Conservation (phyloP, 37 sponge, comb jelly and placozoan genomes). For the Spongilla lacustris region DNA sequence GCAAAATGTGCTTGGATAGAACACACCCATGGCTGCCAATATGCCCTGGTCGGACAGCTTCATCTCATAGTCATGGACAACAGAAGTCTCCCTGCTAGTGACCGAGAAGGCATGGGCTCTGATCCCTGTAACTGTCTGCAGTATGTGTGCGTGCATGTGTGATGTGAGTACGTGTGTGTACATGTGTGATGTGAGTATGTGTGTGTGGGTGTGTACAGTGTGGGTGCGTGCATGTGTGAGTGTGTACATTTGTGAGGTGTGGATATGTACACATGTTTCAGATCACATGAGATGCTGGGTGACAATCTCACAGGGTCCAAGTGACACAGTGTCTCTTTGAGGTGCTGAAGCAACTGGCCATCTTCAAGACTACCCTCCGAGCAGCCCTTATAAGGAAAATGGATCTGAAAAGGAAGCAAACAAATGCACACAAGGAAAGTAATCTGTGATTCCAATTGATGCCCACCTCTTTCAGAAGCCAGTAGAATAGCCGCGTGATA, state of each 20-base stretch:
- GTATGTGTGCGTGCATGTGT: too few species aligned
- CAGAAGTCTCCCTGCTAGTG: constrained; percentile 14
- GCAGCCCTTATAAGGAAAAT: constrained; percentile 81
- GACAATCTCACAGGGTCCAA: constrained; percentile 57
- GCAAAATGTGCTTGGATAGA: constrained; percentile 59
- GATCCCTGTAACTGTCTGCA: constrained; percentile 16
- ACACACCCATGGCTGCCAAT: constrained; percentile 63
- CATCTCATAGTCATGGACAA: constrained; percentile 52
- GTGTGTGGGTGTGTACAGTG: neutral
- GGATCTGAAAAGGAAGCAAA: constrained; percentile 23
- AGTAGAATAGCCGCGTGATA: constrained; percentile 80
- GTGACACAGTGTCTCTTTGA: constrained; percentile 89
- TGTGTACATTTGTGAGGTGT: neutral
- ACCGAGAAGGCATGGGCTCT: constrained; percentile 47
- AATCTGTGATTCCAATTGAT: neutral
- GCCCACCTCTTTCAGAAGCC: constrained; percentile 71
- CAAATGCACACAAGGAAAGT: too few species aligned
- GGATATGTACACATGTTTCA: too few species aligned
- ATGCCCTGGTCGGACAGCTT: constrained; percentile 53
- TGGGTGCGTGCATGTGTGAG: too few species aligned
- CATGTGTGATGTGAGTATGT: neutral
- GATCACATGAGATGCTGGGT: neutral
- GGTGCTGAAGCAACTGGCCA: constrained; percentile 70
- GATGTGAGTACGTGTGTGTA: neutral
- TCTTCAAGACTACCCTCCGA: constrained; percentile 57